Conservation (phyloP, 2,888 invertebrate genomes). For the Clepsis dumicolana region DNA sequence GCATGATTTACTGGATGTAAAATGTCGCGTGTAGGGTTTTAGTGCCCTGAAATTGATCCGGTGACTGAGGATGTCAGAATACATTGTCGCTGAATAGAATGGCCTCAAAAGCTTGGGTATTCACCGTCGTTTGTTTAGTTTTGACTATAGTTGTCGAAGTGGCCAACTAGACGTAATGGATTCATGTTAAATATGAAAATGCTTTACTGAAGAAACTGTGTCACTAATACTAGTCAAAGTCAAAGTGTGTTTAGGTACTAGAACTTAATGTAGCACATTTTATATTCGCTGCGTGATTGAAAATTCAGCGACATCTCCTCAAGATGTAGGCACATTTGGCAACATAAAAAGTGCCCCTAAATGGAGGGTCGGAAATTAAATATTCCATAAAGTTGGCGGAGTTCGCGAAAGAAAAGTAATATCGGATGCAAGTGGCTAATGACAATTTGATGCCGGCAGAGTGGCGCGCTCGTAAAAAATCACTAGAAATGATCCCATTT, state of each 20-base stretch:
- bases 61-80: not conserved
- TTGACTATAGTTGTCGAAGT: not conserved
- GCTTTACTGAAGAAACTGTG: too few species aligned
- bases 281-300: constrained; percentile 31
- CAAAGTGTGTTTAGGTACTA: too few species aligned
- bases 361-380: constrained; percentile 70
- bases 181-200: too few species aligned
- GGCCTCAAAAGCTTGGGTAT: not conserved
- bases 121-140: not conserved
- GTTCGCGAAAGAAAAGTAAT: constrained; percentile 82
- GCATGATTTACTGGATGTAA: constrained; percentile 44
- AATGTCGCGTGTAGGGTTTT: constrained; percentile 13
- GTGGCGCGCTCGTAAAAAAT: constrained; percentile 84
- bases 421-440: constrained; percentile 84
- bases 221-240: too few species aligned
- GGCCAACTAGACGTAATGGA: too few species aligned
- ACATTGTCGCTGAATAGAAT: not conserved
- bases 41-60: constrained; percentile 10
- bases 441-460: constrained; percentile 81
- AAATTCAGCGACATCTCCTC: constrained; percentile 25
- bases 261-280: constrained; percentile 1
- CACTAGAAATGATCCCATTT: constrained; percentile 85
- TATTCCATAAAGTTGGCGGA: constrained; percentile 78
- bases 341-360: constrained; percentile 46
- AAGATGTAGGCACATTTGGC: constrained; percentile 36